These are phyloP conservation scores for Sebastes taczanowskii DNA, from an alignment of 2,797 vertebrate genomes.

Conservation along the genomic window DNA sequence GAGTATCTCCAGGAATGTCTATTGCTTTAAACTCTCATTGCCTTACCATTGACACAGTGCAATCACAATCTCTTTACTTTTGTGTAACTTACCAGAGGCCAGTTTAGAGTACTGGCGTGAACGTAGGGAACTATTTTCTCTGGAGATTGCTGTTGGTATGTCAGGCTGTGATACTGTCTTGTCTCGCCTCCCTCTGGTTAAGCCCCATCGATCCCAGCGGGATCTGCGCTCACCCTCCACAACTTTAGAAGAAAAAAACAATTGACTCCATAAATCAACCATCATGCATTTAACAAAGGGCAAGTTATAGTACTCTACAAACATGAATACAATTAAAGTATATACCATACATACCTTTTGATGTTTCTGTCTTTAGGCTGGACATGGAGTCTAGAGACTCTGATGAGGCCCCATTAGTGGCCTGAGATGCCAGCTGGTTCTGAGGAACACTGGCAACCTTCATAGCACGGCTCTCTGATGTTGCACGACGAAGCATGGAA, in stretches of 20 bases:
- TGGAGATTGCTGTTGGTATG: slow-evolving; percentile 88
- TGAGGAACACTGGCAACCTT: slow-evolving; percentile 83
- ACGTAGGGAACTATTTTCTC: slow-evolving; percentile 83
- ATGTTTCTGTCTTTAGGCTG: slow-evolving; percentile 85
- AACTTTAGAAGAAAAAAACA: slow-evolving; percentile 46
- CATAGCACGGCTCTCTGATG: slow-evolving; percentile 89
- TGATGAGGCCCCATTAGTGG: slow-evolving; percentile 84
- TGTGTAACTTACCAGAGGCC: slow-evolving; percentile 86
- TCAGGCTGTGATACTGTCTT: slow-evolving; percentile 92
- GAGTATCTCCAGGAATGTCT: not conserved
- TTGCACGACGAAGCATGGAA: slow-evolving; percentile 89
- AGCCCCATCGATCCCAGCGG: slow-evolving; percentile 94
- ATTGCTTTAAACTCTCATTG: not conserved
- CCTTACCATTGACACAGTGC: not conserved
- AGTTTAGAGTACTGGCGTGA: slow-evolving; percentile 86
- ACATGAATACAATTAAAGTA: not conserved
- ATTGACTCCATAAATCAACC: not conserved
- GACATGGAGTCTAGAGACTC: slow-evolving; percentile 93
- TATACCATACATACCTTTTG: slow-evolving; percentile 47
- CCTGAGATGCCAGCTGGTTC: slow-evolving; percentile 86
- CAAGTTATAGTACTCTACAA: not conserved
- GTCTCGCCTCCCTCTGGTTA: slow-evolving; percentile 88
- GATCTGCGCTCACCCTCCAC: slow-evolving; percentile 82
- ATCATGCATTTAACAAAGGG: not conserved
- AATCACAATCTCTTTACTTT: not conserved